Evolutionary conservation across 2,113 vertebrate genomes (phyloP).

Genomic region (Hemiscyllium ocellatum): DNA sequence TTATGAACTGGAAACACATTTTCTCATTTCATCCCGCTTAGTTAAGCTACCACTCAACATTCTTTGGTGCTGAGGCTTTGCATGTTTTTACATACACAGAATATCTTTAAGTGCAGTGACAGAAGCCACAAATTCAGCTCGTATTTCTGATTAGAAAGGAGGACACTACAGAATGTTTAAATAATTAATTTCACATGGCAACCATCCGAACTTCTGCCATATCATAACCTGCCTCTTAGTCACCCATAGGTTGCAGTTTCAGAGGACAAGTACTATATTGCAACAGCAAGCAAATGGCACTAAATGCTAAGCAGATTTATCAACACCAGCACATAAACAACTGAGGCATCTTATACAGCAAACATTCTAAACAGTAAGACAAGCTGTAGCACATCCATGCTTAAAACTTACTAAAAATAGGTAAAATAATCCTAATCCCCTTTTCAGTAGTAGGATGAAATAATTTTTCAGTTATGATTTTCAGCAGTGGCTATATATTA

Average conservation of each 20-base stretch:
- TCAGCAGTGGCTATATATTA: neutral
- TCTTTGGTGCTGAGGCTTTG: neutral
- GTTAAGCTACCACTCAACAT: neutral
- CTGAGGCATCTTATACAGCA: neutral
- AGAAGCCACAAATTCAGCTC: neutral
- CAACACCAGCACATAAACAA: neutral
- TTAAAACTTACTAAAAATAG: neutral
- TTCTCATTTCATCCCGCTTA: conserved; percentile 1
- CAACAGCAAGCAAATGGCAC: neutral
- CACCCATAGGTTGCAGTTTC: neutral
- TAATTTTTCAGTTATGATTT: neutral
- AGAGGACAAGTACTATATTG: neutral
- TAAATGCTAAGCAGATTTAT: neutral
- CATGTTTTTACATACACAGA: neutral
- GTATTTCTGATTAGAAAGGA: neutral
- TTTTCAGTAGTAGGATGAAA: neutral
- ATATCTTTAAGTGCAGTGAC: neutral
- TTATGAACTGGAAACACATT: neutral
- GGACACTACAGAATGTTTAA: neutral
- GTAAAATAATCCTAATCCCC: neutral
- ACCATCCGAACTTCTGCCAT: neutral
- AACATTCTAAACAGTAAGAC: neutral
- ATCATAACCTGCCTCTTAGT: neutral
- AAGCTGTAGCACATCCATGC: neutral
- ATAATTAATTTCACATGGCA: neutral